These are phyloP conservation scores for Phymatocera aterrima DNA, from an alignment of 2,888 invertebrate species.

Conservation along the genomic window DNA sequence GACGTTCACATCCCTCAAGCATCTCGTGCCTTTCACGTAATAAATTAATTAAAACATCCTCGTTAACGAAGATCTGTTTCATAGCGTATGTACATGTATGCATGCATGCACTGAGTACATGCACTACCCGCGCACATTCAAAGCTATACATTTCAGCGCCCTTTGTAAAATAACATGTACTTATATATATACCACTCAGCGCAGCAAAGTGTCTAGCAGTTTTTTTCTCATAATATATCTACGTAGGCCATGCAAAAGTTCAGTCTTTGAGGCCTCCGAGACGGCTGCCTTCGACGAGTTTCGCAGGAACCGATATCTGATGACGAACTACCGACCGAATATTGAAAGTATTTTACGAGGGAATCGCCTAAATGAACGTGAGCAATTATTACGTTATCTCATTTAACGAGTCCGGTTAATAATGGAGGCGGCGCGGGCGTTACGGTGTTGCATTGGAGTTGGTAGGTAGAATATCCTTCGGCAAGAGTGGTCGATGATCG, in stretches of 20 bases:
- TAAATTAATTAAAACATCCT: conserved; percentile 40
- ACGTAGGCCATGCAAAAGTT: no score
- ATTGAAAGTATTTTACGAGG: neutral
- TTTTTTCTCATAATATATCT: no score
- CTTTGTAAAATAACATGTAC: no score
- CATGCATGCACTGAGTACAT: no score
- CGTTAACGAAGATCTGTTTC: conserved; percentile 31
- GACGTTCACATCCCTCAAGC: conserved; percentile 37
- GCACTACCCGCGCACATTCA: no score
- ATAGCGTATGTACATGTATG: neutral
- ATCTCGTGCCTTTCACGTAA: conserved; percentile 44
- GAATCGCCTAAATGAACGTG: neutral
- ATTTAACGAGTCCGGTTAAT: conserved; percentile 5
- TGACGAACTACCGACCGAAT: no score
- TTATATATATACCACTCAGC: no score
- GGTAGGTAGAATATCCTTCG: neutral
- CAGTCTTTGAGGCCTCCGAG: no score
- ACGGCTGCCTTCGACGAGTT: no score
- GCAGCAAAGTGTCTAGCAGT: no score
- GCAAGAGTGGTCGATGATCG: neutral
- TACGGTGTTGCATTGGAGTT: neutral
- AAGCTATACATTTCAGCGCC: no score
- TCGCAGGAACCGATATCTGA: no score
- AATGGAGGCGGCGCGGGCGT: neutral
- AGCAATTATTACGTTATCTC: neutral